Percentiles rank a stretch among this genome's conserved stretches.
Evolutionary conservation across 2,888 invertebrate genomes (phyloP).

Genomic region (Aquatica leii): DNA sequence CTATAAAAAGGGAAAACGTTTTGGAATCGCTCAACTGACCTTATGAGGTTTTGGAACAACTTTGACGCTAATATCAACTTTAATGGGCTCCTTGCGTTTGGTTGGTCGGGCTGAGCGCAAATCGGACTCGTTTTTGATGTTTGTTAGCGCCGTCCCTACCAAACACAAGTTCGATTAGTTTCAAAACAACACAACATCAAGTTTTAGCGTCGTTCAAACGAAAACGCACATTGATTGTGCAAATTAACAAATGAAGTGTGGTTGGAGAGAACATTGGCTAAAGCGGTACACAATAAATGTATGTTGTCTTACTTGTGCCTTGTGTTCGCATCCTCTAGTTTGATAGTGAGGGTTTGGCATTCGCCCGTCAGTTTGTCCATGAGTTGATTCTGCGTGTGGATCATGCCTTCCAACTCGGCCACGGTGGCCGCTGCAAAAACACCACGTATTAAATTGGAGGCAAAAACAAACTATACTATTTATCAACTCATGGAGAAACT

Average conservation of each 20-base stretch:
- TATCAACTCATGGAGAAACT: slow-evolving; percentile 59
- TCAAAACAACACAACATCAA: slow-evolving; percentile 10
- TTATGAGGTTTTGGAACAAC: slow-evolving; percentile 70
- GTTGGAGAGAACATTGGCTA: slow-evolving; percentile 15
- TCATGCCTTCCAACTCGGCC: slow-evolving; percentile 88
- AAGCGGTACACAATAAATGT: slow-evolving; percentile 20
- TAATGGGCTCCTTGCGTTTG: slow-evolving; percentile 73
- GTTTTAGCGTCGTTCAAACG: slow-evolving; percentile 2
- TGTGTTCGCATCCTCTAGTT: slow-evolving; percentile 87
- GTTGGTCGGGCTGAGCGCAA: slow-evolving; percentile 60
- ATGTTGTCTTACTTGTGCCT: slow-evolving; percentile 81
- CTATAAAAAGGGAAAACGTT: not conserved
- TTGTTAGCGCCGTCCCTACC: slow-evolving; percentile 58
- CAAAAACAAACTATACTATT: slow-evolving; percentile 11
- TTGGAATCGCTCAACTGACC: slow-evolving; percentile 54
- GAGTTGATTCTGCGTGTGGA: slow-evolving; percentile 91
- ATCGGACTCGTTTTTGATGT: slow-evolving; percentile 60
- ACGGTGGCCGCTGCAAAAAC: slow-evolving; percentile 83
- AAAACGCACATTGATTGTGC: slow-evolving; percentile 15
- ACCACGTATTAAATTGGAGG: slow-evolving; percentile 36
- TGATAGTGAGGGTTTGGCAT: slow-evolving; percentile 88
- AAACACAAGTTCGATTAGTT: slow-evolving; percentile 55
- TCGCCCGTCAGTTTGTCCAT: slow-evolving; percentile 91
- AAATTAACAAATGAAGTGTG: not conserved
- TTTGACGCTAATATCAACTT: slow-evolving; percentile 81